Conservation (phyloP, 2,797 vertebrate species). For the Lacerta bilineata region DNA sequence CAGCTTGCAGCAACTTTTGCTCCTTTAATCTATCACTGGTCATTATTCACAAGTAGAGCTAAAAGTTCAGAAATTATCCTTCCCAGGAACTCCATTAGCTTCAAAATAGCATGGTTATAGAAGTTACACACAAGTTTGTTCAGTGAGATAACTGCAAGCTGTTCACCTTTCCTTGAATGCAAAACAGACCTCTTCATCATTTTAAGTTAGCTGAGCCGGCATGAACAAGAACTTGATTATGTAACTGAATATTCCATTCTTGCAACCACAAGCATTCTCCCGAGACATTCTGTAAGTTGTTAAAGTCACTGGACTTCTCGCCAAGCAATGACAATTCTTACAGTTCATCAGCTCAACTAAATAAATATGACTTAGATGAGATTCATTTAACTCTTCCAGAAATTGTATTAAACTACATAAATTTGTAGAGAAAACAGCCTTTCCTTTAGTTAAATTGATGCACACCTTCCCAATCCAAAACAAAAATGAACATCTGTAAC, state of each 20-base stretch:
- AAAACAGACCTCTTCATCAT: not conserved
- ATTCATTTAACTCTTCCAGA: constrained; percentile 30
- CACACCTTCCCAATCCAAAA: not conserved
- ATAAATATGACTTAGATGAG: constrained; percentile 25
- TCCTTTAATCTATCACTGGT: constrained; percentile 38
- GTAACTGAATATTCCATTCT: constrained; percentile 38
- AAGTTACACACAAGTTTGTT: not conserved
- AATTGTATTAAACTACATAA: not conserved
- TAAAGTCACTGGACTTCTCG: constrained; percentile 43
- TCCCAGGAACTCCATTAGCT: constrained; percentile 3
- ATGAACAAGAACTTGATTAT: constrained; percentile 17
- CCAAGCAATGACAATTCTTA: constrained; percentile 35
- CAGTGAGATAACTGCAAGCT: constrained; percentile 6
- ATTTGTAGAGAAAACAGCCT: not conserved
- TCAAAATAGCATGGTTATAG: constrained; percentile 1
- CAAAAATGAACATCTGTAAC: not conserved
- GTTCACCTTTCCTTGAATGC: constrained; percentile 10
- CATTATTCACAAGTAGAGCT: constrained; percentile 48
- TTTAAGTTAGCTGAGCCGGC: constrained; percentile 33
- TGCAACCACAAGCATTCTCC: not conserved
- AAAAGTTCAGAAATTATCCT: constrained; percentile 25
- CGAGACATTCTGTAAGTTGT: not conserved
- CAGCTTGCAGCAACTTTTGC: constrained; percentile 32
- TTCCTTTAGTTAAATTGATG: not conserved
- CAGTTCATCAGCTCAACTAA: constrained; percentile 54